Conservation (phyloP, 2,797 vertebrate species). For the Darevskia nairensis region DNA sequence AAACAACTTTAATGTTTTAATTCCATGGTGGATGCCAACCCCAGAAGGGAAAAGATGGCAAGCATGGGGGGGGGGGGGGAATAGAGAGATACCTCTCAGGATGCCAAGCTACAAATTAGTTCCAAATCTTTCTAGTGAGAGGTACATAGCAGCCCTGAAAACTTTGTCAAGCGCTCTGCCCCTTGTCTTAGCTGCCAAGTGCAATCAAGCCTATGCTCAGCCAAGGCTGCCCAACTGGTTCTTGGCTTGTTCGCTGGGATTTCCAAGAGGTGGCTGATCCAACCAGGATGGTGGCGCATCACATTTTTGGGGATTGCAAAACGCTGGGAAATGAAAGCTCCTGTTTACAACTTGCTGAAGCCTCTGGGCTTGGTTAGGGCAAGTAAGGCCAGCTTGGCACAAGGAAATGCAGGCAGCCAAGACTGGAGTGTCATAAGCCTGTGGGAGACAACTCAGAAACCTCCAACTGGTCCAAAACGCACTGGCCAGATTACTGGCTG, state of each 20-base stretch:
- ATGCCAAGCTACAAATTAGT: neutral
- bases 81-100: neutral
- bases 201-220: neutral
- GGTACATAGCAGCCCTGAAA: neutral
- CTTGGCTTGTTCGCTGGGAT: neutral
- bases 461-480: too few species aligned
- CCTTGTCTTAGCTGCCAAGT: neutral
- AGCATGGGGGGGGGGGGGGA: neutral
- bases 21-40: neutral
- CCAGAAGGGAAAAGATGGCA: conserved; percentile 4
- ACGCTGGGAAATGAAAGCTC: neutral
- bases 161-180: rapidly evolving
- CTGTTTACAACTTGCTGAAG: neutral
- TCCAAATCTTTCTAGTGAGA: too few species aligned
- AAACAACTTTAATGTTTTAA: neutral
- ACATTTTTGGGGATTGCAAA: neutral
- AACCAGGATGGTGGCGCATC: neutral
- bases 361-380: neutral
- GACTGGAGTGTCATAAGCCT: neutral
- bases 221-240: neutral
- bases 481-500: too few species aligned
- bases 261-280: neutral
- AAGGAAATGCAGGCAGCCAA: neutral
- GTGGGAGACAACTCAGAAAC: neutral
- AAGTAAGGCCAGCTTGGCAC: neutral